Conservation (phyloP, 2,888 invertebrate species). For the Vanessa cardui region DNA sequence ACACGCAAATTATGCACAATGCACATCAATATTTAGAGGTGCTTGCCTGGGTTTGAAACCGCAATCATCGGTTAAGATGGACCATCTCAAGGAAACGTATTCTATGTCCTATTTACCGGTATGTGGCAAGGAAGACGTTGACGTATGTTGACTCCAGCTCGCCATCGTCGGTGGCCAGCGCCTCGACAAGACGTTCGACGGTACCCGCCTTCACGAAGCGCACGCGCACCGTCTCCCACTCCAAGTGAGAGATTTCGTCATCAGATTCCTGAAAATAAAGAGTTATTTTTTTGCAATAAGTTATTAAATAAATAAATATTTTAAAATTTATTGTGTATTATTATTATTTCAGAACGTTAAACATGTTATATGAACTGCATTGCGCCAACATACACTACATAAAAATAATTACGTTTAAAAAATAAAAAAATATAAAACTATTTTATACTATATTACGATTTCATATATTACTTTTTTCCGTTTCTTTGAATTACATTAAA, state of each 20-base stretch:
- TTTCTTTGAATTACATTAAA: background rate
- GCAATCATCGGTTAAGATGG: too few relatives aligned
- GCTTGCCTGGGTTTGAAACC: too few relatives aligned
- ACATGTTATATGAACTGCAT: too few relatives aligned
- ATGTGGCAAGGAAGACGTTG: conserved; percentile 98
- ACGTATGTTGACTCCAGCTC: conserved; percentile 99
- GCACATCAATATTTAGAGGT: too few relatives aligned
- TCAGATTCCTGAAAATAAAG: conserved; percentile 87
- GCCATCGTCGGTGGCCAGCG: conserved; percentile 95
- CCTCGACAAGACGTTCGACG: conserved; percentile 95
- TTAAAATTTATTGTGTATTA: background rate
- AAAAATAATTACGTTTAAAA: too few relatives aligned
- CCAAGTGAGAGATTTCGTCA: conserved; percentile 96
- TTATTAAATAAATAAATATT: background rate
- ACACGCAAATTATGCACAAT: too few relatives aligned
- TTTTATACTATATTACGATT: too few relatives aligned
- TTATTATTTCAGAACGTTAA: too few relatives aligned
- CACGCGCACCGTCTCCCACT: conserved; percentile 99
- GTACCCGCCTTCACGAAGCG: conserved; percentile 98
- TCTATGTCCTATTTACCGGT: conserved; percentile 83
- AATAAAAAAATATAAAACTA: too few relatives aligned
- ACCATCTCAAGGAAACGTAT: too few relatives aligned
- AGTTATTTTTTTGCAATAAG: background rate
- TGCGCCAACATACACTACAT: too few relatives aligned
- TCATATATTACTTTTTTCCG: too few relatives aligned